Evolutionary conservation across 2,888 invertebrate species (phyloP).

Genomic region (Sinopyrophorus schimmeli): DNA sequence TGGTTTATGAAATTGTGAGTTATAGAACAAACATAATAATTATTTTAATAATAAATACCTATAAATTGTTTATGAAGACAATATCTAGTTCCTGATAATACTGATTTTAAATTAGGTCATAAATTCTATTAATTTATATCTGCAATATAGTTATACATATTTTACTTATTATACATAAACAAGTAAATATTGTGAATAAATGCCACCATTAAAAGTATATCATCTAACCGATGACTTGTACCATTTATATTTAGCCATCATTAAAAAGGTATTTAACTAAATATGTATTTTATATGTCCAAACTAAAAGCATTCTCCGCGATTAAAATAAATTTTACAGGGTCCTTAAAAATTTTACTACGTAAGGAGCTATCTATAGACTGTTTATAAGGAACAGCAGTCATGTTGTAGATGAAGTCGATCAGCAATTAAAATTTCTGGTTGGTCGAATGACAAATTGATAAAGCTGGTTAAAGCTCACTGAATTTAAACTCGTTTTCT

Average conservation of each 20-base stretch:
- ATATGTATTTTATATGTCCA: constrained; percentile 21
- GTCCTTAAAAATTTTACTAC: constrained; percentile 17
- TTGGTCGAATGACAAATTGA: constrained; percentile 42
- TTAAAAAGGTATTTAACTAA: constrained; percentile 19
- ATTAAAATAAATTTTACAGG: constrained; percentile 21
- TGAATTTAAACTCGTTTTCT: constrained; percentile 37
- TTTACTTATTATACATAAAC: constrained; percentile 5
- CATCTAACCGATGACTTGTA: constrained; percentile 11
- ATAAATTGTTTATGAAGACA: no score
- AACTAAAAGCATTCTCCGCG: constrained; percentile 31
- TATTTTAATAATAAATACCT: no score
- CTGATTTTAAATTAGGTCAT: no score
- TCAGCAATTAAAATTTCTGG: constrained; percentile 26
- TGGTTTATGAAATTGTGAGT: no score
- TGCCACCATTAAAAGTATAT: constrained; percentile 4
- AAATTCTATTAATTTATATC: no score
- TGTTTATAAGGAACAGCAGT: constrained; percentile 23
- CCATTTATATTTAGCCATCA: constrained; percentile 10
- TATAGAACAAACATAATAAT: no score
- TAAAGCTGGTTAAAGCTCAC: constrained; percentile 36
- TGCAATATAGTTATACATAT: no score
- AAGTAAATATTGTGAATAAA: constrained; percentile 8
- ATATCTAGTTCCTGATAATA: no score
- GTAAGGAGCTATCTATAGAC: constrained; percentile 20
- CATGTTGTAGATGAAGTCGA: constrained; percentile 28